These are phyloP conservation scores for Hydrozoanthus tunicans DNA, from an alignment of 64 coral and sea anemone genomes.

Conservation along the genomic window DNA sequence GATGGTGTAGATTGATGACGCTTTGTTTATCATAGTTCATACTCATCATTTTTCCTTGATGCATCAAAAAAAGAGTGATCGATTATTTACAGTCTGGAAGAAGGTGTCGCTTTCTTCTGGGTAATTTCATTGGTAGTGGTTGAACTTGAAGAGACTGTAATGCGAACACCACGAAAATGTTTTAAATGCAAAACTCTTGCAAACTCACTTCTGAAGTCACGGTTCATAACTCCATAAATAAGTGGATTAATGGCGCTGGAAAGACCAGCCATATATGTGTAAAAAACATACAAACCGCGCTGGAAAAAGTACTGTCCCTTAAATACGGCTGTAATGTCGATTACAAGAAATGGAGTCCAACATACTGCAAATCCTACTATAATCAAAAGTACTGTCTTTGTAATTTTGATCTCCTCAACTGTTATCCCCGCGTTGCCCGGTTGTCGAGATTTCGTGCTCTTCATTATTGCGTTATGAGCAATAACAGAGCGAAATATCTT, in stretches of 20 bases:
- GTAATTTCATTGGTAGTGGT: neutral
- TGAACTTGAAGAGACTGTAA: neutral
- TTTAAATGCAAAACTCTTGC: slow-evolving; percentile 21
- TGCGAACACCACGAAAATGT: neutral
- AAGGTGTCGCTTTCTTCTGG: neutral
- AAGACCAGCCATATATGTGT: slow-evolving; percentile 31
- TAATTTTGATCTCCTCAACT: slow-evolving; percentile 50
- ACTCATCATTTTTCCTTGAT: too few species aligned
- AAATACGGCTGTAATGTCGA: slow-evolving; percentile 40
- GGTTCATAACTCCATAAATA: slow-evolving; percentile 63
- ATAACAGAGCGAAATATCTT: slow-evolving; percentile 55
- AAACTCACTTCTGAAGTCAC: slow-evolving; percentile 55
- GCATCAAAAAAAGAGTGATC: too few species aligned
- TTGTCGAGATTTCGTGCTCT: neutral
- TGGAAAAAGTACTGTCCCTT: slow-evolving; percentile 58
- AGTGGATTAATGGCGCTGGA: slow-evolving; percentile 55
- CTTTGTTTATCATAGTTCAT: too few species aligned
- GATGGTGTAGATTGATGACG: too few species aligned
- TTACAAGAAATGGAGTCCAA: slow-evolving; percentile 66
- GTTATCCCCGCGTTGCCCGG: neutral
- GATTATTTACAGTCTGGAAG: neutral
- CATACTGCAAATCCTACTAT: slow-evolving; percentile 48
- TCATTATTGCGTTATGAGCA: slow-evolving; percentile 24
- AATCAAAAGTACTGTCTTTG: slow-evolving; percentile 56
- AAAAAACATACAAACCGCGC: slow-evolving; percentile 31